phyloP scores from a whole-genome alignment of 1,140 invertebrate genomes.

The Mamestra configurata region DNA sequence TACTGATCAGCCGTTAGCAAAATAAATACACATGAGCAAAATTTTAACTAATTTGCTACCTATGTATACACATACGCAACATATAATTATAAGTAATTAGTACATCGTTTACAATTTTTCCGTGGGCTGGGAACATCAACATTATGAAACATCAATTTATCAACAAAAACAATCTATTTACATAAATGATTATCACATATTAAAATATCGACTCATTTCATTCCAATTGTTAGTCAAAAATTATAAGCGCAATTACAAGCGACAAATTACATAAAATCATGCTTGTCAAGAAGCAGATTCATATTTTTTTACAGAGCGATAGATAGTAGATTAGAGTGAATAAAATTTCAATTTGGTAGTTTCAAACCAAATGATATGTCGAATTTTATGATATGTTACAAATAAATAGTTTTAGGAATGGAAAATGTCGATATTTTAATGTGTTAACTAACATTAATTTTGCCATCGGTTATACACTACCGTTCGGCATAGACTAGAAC shows the following conservation, averaged over 20 bases:
- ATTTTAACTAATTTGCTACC: slow-evolving; percentile 38
- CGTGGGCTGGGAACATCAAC: slow-evolving; percentile 78
- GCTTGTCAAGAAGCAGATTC: slow-evolving; percentile 9
- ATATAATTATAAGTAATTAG: slow-evolving; percentile 53
- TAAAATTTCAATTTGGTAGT: slow-evolving; percentile 47
- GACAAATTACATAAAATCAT: neutral
- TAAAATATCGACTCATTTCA: slow-evolving; percentile 78
- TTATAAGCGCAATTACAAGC: slow-evolving; percentile 28
- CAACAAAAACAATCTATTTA: slow-evolving; percentile 86
- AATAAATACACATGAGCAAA: slow-evolving; percentile 50
- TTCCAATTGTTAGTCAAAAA: slow-evolving; percentile 47
- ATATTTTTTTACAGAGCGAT: slow-evolving; percentile 10
- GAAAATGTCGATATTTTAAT: slow-evolving; percentile 80
- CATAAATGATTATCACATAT: slow-evolving; percentile 71
- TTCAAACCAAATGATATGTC: slow-evolving; percentile 67
- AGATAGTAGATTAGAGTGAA: slow-evolving; percentile 10
- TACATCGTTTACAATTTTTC: slow-evolving; percentile 47
- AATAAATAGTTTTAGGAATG: slow-evolving; percentile 51
- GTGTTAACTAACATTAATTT: slow-evolving; percentile 75
- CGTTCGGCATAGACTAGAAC: slow-evolving; percentile 75
- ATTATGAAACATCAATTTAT: slow-evolving; percentile 81
- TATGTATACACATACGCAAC: slow-evolving; percentile 50
- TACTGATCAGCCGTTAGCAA: slow-evolving; percentile 42
- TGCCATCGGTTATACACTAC: slow-evolving; percentile 54
- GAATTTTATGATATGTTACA: slow-evolving; percentile 75